phyloP scores from a whole-genome alignment of 2,888 invertebrate genomes.

The Ormyrus labotus region DNA sequence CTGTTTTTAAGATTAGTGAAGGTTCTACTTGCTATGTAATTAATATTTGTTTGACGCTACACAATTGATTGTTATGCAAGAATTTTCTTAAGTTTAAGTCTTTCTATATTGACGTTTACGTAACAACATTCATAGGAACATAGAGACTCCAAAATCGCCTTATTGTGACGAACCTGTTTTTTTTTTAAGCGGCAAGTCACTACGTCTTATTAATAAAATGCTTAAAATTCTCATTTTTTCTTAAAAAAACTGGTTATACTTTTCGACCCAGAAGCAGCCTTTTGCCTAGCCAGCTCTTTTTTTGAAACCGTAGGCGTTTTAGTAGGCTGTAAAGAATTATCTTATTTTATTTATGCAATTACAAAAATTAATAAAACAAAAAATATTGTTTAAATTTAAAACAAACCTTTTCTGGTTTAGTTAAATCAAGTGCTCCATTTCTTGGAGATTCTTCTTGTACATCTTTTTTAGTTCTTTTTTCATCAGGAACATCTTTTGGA shows the following conservation, averaged over 20 bases:
- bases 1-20: conserved; percentile 43
- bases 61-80: conserved; percentile 48
- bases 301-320: conserved; percentile 79
- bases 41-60: conserved; percentile 48
- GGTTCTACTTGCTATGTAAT: conserved; percentile 35
- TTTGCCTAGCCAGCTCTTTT: conserved; percentile 86
- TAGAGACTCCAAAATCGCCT: conserved; percentile 59
- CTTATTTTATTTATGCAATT: background rate
- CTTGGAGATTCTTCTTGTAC: conserved; percentile 74
- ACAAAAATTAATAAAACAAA: conserved; percentile 22
- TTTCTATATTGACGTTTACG: conserved; percentile 57
- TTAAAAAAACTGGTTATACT: conserved; percentile 88
- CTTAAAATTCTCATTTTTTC: conserved; percentile 77
- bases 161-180: conserved; percentile 48
- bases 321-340: conserved; percentile 67
- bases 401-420: conserved; percentile 70
- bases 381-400: background rate
- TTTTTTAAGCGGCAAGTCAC: conserved; percentile 48
- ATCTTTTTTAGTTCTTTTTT: conserved; percentile 73
- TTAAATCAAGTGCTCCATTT: conserved; percentile 70
- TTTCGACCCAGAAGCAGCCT: conserved; percentile 88
- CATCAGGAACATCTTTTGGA: conserved; percentile 66
- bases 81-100: conserved; percentile 54
- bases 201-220: conserved; percentile 33
- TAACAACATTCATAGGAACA: conserved; percentile 64